Base-by-base conservation (phyloP, 2,888 invertebrate genomes). In the Slavum lentiscoides region DNA sequence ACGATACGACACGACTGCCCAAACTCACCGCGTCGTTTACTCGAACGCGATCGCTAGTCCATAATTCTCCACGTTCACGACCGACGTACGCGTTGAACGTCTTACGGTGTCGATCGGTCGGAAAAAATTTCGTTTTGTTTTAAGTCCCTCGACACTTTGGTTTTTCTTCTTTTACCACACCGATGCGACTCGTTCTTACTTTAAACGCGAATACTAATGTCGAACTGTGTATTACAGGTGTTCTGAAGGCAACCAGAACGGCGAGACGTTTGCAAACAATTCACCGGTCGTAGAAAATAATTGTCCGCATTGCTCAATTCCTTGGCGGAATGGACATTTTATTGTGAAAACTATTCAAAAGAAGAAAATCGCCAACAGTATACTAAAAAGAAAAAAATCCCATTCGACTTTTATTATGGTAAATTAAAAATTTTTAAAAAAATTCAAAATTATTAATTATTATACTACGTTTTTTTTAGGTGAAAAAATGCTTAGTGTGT, bases 381-480 rank as follows among this genome's bases (percentile, higher is more conserved):
- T 53, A 58, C 9, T 7, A 11, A 21, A 55, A 37, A 70, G 43
- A 17, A 69, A 69, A 58, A 11, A 19, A 17, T 4, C 11, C 1
- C 11, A 7, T 49, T 49, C 49, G 3, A 43, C 17, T 21, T 59
- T 61, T 61, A 49, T 15, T 39, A 15, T 61, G 72, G 72, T 73
- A 61, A 73, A 17, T 61, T 21, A 30, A 30, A 30, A 30, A 30
- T 43, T 68, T 9, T 55, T 9, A 55, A 55, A 19, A 6, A 55
- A 55, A 19, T 19, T 55, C 11, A 55, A 19, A 55, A 55, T 55
- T 55, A 19, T 49, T 13, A 55, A 55, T 19, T 19, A 37, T 11
- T 55, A n/a, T 55, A 55, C 17, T 3, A 23, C 17, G n/a, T 58
- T n/a, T 70, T 73, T 70, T 73, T 73, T 43, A 73, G 72, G 72